phyloP scores from a whole-genome alignment of 2,888 invertebrate genomes.

The Orgyia antiqua region DNA sequence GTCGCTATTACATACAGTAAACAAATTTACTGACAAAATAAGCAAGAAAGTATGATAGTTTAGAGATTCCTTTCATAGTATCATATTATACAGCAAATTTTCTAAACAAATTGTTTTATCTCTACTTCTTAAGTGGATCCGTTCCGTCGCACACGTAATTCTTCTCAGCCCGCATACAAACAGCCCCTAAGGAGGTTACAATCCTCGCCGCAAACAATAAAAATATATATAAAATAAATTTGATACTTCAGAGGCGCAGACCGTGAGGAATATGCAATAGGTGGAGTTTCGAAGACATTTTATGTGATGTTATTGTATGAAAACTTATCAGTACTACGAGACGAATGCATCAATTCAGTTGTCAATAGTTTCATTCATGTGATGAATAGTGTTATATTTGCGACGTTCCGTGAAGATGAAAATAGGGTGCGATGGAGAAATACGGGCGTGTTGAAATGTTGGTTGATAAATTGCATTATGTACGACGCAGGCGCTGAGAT shows the following conservation, averaged over 20 bases:
- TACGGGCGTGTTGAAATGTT: slow-evolving; percentile 54
- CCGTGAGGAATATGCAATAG: slow-evolving; percentile 56
- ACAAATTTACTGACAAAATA: slow-evolving; percentile 47
- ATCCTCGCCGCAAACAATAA: slow-evolving; percentile 72
- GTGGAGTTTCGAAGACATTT: slow-evolving; percentile 27
- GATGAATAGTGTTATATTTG: slow-evolving; percentile 41
- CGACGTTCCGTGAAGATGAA: slow-evolving; percentile 41
- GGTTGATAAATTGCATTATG: slow-evolving; percentile 61
- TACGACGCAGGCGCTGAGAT: slow-evolving; percentile 45
- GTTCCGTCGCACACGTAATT: slow-evolving; percentile 61
- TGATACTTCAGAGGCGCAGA: slow-evolving; percentile 56
- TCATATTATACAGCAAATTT: slow-evolving; percentile 55
- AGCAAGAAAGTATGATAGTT: slow-evolving; percentile 43
- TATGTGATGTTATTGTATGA: slow-evolving; percentile 18
- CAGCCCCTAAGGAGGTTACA: slow-evolving; percentile 71
- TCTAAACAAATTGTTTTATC: slow-evolving; percentile 73
- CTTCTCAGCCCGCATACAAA: slow-evolving; percentile 72
- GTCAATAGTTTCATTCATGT: slow-evolving; percentile 41
- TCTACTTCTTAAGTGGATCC: slow-evolving; percentile 61
- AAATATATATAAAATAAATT: slow-evolving; percentile 74
- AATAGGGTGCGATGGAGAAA: slow-evolving; percentile 40
- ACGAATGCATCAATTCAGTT: slow-evolving; percentile 26
- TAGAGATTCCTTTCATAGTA: slow-evolving; percentile 45
- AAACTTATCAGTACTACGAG: slow-evolving; percentile 20
- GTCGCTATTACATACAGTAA: slow-evolving; percentile 38